Base-by-base conservation (phyloP, 1,140 invertebrate species). In the Drosophila miranda region DNA sequence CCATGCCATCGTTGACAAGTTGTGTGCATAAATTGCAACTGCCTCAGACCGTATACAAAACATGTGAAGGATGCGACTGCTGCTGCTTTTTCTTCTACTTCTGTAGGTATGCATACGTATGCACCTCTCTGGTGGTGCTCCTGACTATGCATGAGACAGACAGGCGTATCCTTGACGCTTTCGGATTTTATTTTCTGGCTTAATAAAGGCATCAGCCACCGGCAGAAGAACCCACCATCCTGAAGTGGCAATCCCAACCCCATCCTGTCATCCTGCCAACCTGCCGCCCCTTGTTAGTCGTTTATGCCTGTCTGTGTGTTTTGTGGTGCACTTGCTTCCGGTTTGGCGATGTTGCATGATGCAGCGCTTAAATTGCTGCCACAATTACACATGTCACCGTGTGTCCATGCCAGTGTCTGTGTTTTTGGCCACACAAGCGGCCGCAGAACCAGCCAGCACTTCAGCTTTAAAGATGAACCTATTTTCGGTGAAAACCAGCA, bases 21-120 rank as follows among this genome's bases (percentile, higher is more conserved):
- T 86, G 81, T 86, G 82, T 87, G 81, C 81, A 86, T 86, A 87
- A 86, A 86, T 86, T 86, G 77, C 78, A 75, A 87, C 82, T 78
- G 81, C 82, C 81, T 81, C 66, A 57, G 70, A 73, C 76, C 74
- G 81, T 86, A 78, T 81, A 86, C 82, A 82, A 77, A 87, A 87
- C 81, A 86, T 55, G 77, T 87, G 82, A 87, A 81, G 81, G 81
- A 86, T 86, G 81, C 67, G 67, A 63, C 50, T 51, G 63, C 56
- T 73, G 68, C 50, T 68, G 48, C 62, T 28, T 7, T 0, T 53
- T 6, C 4, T 30, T 54, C 28, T 48, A 9, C 7, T 8, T 3
- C 51, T 42, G 44, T 30, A 30, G 16, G 16, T 16, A 16, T 16
- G 16, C 0, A 8, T 30, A 3, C 68, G 62, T 19, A 2, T 26